These are phyloP conservation scores for Muntiacus reevesi DNA, from an alignment of 2,113 vertebrate genomes.

Conservation along the genomic window DNA sequence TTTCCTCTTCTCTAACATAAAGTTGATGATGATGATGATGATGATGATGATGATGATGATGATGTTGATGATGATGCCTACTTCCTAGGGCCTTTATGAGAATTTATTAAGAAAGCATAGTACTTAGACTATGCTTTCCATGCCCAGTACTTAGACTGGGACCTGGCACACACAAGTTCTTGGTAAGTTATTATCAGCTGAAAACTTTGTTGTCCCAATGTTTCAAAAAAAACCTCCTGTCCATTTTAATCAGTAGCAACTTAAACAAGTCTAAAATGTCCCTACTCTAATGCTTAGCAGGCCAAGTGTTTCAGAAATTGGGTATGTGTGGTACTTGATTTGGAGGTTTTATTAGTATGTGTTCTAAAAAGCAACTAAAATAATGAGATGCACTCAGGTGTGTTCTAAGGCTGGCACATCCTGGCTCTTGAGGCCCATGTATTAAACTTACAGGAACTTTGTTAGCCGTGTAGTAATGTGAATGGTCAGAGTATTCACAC, in stretches of 20 bases:
- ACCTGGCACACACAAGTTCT: neutral
- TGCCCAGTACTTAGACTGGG: neutral
- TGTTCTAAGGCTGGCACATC: neutral
- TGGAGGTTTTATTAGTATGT: neutral
- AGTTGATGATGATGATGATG: neutral
- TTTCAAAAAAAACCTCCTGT: neutral
- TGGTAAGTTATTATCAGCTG: neutral
- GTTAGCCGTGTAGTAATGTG: neutral
- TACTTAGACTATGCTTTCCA: no score
- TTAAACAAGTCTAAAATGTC: neutral
- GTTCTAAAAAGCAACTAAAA: neutral
- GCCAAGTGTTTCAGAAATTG: neutral
- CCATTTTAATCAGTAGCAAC: neutral
- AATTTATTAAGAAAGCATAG: neutral
- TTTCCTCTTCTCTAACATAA: neutral
- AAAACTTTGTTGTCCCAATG: fast-evolving
- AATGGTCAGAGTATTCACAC: neutral
- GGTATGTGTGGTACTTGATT: no score
- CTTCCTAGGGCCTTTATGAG: no score
- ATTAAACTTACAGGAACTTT: neutral
- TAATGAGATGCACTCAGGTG: no score
- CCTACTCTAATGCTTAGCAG: neutral
- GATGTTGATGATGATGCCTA: neutral
- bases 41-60: no score
- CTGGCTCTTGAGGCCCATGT: neutral